A percentile compares a stretch with the other conserved stretches of the same genome.
Evolutionary conservation across 2,888 invertebrate species (phyloP).

Genomic region (Drosophila paracracens): DNA sequence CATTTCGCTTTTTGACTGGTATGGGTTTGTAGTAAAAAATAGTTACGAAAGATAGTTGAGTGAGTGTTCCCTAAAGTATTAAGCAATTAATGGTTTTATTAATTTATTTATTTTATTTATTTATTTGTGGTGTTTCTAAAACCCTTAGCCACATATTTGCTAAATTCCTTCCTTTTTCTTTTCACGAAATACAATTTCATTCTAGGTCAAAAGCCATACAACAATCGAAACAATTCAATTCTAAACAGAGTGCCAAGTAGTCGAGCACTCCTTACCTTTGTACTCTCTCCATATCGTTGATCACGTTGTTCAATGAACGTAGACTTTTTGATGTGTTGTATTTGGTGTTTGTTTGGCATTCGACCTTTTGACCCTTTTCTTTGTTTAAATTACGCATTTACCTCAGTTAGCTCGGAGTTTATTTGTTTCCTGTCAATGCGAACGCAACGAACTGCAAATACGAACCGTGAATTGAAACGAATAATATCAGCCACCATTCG

Average conservation of each 20-base stretch:
- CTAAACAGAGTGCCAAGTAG: conserved; percentile 1
- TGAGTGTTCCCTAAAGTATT: conserved; percentile 6
- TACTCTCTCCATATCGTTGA: background rate
- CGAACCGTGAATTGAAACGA: conserved; percentile 41
- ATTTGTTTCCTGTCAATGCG: conserved; percentile 63
- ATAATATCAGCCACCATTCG: conserved; percentile 2
- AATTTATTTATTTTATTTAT: background rate
- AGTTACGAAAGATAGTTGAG: conserved; percentile 23
- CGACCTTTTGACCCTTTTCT: conserved; percentile 67
- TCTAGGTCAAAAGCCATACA: background rate
- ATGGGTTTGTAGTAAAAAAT: conserved; percentile 48
- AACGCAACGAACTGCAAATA: conserved; percentile 64
- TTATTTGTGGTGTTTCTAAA: background rate
- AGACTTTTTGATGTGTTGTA: conserved; percentile 26
- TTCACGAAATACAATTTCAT: background rate
- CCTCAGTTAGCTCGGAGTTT: conserved; percentile 51
- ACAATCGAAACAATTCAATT: background rate
- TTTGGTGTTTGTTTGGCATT: conserved; percentile 42
- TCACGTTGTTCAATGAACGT: conserved; percentile 35
- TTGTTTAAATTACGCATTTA: conserved; percentile 35
- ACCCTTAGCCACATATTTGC: background rate
- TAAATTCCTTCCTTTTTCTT: background rate
- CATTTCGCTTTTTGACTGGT: conserved; percentile 33
- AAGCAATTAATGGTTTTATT: conserved; percentile 2
- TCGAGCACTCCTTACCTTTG: background rate